phyloP scores from a whole-genome alignment of 2,888 invertebrate species.

The Mycogona germanica region DNA sequence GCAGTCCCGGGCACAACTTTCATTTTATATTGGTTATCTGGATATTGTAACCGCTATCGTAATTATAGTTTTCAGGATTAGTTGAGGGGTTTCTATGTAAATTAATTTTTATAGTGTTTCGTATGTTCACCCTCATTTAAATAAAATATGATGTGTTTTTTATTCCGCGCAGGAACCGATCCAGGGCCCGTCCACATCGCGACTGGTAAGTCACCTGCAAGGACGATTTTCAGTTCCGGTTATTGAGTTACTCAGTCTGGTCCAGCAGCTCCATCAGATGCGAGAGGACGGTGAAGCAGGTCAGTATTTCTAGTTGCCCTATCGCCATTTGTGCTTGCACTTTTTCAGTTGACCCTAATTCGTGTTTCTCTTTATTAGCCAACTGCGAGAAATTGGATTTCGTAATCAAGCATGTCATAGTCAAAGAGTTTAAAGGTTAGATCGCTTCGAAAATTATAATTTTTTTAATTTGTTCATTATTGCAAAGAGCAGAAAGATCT shows the following conservation, averaged over 20 bases:
- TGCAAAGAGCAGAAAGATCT: too few relatives aligned
- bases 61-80: too few relatives aligned
- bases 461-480: too few relatives aligned
- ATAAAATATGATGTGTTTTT: neutral
- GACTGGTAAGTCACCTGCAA: constrained; percentile 5
- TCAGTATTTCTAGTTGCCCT: neutral
- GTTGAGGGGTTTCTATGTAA: too few relatives aligned
- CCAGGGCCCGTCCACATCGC: constrained; percentile 4
- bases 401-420: neutral
- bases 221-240: constrained; percentile 3
- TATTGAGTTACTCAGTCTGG: constrained; percentile 5
- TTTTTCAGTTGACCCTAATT: neutral
- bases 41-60: too few relatives aligned
- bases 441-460: too few relatives aligned
- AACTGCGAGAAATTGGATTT: constrained; percentile 6
- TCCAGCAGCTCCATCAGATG: neutral
- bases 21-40: too few relatives aligned
- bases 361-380: neutral
- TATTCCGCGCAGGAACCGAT: neutral
- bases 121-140: too few relatives aligned
- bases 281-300: neutral
- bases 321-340: too few relatives aligned
- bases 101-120: too few relatives aligned
- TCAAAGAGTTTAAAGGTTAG: constrained; percentile 10
- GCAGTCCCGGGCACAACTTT: too few relatives aligned